Evolutionary conservation across 2,888 invertebrate genomes (phyloP).

Genomic region (Creontiades dilutus): DNA sequence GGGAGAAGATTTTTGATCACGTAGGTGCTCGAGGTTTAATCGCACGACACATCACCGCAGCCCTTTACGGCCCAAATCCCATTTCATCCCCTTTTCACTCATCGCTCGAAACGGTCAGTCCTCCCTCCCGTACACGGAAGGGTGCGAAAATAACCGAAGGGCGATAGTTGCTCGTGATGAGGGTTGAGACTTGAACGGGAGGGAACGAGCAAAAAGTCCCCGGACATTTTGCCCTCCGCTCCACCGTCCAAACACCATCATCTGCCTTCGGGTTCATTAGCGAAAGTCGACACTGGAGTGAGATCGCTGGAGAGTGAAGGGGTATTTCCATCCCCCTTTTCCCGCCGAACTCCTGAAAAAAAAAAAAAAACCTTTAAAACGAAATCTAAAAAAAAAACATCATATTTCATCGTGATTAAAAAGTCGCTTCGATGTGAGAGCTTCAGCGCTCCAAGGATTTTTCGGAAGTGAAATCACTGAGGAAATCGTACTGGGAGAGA

Average conservation of each 20-base stretch:
- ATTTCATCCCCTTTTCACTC: neutral
- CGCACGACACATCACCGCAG: slow-evolving; percentile 1
- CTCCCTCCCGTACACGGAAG: too few relatives aligned
- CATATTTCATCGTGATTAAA: slow-evolving; percentile 36
- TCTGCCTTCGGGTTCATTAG: neutral
- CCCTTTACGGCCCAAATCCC: neutral
- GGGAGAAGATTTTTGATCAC: neutral
- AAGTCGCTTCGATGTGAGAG: slow-evolving; percentile 15
- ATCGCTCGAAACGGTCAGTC: slow-evolving; percentile 8
- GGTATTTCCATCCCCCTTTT: too few relatives aligned
- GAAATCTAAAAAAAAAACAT: neutral
- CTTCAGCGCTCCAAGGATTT: neutral
- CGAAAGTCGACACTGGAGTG: neutral
- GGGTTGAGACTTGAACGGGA: slow-evolving; percentile 8
- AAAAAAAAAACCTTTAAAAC: neutral
- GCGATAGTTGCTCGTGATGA: slow-evolving; percentile 29
- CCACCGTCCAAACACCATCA: neutral
- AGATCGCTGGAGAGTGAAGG: too few relatives aligned
- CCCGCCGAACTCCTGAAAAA: neutral
- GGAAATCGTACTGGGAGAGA: neutral
- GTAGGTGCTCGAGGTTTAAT: slow-evolving; percentile 10
- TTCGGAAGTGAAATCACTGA: neutral
- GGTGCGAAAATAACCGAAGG: slow-evolving; percentile 2
- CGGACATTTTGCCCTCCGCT: neutral
- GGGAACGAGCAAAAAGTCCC: slow-evolving; percentile 1